Conservation (phyloP, 2,113 vertebrate species). For the Phyllopteryx taeniolatus region DNA sequence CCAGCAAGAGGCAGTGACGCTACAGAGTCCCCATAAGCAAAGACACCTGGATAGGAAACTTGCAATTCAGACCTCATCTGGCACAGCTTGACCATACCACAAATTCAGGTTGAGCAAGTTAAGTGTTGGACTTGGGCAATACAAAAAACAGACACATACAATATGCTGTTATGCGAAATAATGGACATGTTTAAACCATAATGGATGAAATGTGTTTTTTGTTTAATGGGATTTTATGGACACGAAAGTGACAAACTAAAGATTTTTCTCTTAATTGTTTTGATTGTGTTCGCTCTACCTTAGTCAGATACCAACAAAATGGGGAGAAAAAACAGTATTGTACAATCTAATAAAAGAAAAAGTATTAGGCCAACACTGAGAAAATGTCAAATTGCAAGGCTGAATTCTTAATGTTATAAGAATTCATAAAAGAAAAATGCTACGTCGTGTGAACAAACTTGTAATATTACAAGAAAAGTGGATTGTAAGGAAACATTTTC, state of each 20-base stretch:
- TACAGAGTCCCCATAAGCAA: conserved; percentile 45
- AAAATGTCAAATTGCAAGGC: not conserved
- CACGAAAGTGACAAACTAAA: not conserved
- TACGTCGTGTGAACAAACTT: not conserved
- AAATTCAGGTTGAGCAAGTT: not conserved
- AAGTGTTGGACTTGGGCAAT: not conserved
- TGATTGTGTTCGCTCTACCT: not conserved
- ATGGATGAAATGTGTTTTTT: not conserved
- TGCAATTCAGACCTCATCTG: conserved; percentile 13
- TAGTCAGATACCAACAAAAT: not conserved
- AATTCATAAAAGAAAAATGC: not conserved
- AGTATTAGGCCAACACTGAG: not conserved
- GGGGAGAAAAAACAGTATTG: not conserved
- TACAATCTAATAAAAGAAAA: not conserved
- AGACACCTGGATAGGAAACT: conserved; percentile 48
- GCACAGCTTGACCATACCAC: not conserved
- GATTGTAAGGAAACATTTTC: not conserved
- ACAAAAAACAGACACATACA: not conserved
- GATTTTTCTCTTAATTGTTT: not conserved
- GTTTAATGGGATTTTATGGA: not conserved
- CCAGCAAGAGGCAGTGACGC: conserved; percentile 64
- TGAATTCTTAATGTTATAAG: not conserved
- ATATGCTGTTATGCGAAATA: not conserved
- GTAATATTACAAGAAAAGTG: not conserved
- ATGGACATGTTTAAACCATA: not conserved